Base-by-base conservation (phyloP, 2,888 invertebrate genomes). In the Sinhomidia bicolor region DNA sequence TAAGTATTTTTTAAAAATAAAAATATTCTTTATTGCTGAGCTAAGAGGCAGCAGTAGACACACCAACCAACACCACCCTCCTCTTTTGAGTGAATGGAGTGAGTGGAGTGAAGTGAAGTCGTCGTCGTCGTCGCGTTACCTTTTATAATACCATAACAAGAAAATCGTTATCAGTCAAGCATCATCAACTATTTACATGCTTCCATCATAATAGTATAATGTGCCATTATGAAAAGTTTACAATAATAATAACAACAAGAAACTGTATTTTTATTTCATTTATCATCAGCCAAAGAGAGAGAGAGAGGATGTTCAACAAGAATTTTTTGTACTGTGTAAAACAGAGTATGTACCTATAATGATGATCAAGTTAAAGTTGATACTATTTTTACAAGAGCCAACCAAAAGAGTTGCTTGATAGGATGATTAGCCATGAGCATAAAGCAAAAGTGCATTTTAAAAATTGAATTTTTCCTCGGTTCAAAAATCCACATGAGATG, bases 91-190 rank as follows among this genome's bases (percentile, higher is more conserved):
- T 79, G 36, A 47, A 65, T 36, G 29, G 10, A 76, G 20, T 60
- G 65, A 36, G 36, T n/a, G n/a, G n/a, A n/a, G n/a, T n/a, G n/a
- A n/a, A n/a, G n/a, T n/a, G n/a, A n/a, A n/a, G n/a, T n/a, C n/a
- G n/a, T n/a, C n/a, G n/a, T n/a, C n/a, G 44, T 71, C 68, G 80
- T 51, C 82, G 71, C 51, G n/a, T 74, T 29, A 26, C 41, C 76
- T 20, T 76, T 85, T 84, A 57, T 84, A 20, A 44, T 65, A 54
- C 85, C 85, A 78, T 76, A 85, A 85, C 17, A 47, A 85, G 76
- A 47, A 76, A 76, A 54, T 76, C 76, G 76, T 76, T 76, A 76
- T 76, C 76, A 76, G 76, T 76, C 26, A 54, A 54, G 76, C 76
- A 76, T 29, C 51, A 76, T 44, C 71, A 76, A 51, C 51, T 51